A percentile compares a stretch with the other conserved stretches of the same genome.
These are phyloP conservation scores for Aricia agestis DNA, from an alignment of 1,140 invertebrate species.

Conservation along the genomic window DNA sequence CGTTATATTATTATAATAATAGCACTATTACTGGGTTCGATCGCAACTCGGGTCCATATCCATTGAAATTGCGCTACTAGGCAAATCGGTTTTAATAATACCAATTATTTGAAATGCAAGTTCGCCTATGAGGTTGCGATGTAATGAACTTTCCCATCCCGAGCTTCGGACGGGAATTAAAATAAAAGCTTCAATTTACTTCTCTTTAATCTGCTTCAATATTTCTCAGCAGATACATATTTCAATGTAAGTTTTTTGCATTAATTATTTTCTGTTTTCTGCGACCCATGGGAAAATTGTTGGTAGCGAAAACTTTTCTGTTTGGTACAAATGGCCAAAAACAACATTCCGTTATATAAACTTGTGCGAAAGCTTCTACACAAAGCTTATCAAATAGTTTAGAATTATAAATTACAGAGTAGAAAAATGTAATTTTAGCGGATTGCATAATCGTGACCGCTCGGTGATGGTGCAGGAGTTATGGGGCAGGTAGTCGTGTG, in stretches of 20 bases:
- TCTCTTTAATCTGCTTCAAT: too few species aligned
- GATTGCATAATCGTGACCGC: constrained; percentile 23
- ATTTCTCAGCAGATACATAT: too few species aligned
- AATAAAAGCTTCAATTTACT: neutral
- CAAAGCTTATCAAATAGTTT: too few species aligned
- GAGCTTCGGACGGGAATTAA: neutral
- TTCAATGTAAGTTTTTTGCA: too few species aligned
- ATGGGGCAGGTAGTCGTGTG: constrained; percentile 18
- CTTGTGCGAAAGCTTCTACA: too few species aligned
- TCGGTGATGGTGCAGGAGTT: constrained; percentile 18
- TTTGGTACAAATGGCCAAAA: too few species aligned
- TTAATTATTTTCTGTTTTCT: too few species aligned
- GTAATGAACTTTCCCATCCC: neutral
- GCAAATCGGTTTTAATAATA: constrained; percentile 7
- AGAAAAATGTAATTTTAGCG: constrained; percentile 9
- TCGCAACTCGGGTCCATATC: constrained; percentile 1
- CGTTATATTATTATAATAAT: constrained; percentile 16
- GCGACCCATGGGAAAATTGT: too few species aligned
- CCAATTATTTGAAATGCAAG: neutral
- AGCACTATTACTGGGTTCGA: constrained; percentile 8
- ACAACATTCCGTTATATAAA: too few species aligned
- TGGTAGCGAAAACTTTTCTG: neutral
- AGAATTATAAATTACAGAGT: neutral
- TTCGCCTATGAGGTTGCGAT: neutral
- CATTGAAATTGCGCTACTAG: constrained; percentile 9